Conservation (phyloP, 1,140 invertebrate genomes). For the Aphis craccivora region DNA sequence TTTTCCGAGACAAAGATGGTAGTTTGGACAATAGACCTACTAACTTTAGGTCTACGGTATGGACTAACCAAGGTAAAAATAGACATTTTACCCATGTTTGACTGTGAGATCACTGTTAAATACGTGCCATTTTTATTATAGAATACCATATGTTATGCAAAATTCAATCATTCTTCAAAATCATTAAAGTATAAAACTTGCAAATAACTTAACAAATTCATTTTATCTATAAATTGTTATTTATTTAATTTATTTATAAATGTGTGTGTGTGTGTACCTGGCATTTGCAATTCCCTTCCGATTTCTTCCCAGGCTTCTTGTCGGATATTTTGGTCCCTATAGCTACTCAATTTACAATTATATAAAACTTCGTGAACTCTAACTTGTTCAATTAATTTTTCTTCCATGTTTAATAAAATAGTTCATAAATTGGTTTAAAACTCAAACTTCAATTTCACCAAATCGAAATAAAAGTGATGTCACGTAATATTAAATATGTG, state of each 20-base stretch:
- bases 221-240: background rate
- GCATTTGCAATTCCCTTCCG: background rate
- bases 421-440: background rate
- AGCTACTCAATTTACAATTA: background rate
- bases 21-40: no score
- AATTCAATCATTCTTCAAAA: constrained; percentile 14
- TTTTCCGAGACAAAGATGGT: no score
- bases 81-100: background rate
- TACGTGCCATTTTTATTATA: background rate
- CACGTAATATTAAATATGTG: background rate
- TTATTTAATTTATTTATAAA: background rate
- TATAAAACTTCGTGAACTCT: background rate
- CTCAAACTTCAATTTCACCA: background rate
- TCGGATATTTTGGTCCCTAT: constrained; percentile 9
- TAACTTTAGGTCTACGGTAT: background rate
- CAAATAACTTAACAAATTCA: constrained; percentile 9
- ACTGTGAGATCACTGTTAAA: background rate
- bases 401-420: background rate
- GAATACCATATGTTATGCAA: background rate
- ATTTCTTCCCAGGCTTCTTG: constrained; percentile 1
- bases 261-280: background rate
- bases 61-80: background rate
- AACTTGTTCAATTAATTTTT: background rate
- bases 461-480: constrained; percentile 1
- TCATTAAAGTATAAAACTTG: constrained; percentile 22